Evolutionary conservation across 2,797 vertebrate genomes (phyloP), one percentile per base, ranked within the genome.

Genomic region (Potorous gilbertii): DNA sequence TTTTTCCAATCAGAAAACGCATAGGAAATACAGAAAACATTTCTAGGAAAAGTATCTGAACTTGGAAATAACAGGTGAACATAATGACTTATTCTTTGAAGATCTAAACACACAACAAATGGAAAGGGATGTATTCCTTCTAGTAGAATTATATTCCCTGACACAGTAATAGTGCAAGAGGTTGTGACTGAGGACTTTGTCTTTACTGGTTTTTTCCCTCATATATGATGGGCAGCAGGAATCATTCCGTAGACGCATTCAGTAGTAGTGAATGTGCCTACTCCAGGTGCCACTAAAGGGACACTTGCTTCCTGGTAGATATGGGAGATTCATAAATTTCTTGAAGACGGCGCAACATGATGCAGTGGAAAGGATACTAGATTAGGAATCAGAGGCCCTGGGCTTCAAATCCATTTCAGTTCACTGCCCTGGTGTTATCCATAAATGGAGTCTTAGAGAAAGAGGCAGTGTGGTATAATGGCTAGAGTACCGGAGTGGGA

Each of bases 161-260:
- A 1, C 54, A 16, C 5, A 0, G 0, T 0, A 18, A 46, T 0
- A 2, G 81, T 52, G 46, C 10, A 56, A 29, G 34, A 14, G 13
- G 24, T 8, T 27, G 0, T 16, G 2, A 46, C 10, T 40, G 74
- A 81, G 18, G n/a, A 46, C n/a, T 46, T 81, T 81, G 31, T 11
- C 50, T 1, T 34, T 14, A 3, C 28, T 31, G 2, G 56, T 57
- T 12, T 54, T 29, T 6, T 1, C 59, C 13, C 5, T 0, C 21
- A 0, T 40, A 92, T 81, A 40, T 10, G 34, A 40, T 0, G 0
- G 29, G 6, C 14, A 91, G 34, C 46, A 28, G 0, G 5, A 56
- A 62, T 27, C 34, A 16, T 92, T 27, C 1, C 59, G 55, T 57
- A 54, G 8, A 50, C 28, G 2, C 0, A 55, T 54, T 34, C 1